Evolutionary conservation across 2,797 vertebrate species (phyloP).

Genomic region (Enteromius unitaeniatus): DNA sequence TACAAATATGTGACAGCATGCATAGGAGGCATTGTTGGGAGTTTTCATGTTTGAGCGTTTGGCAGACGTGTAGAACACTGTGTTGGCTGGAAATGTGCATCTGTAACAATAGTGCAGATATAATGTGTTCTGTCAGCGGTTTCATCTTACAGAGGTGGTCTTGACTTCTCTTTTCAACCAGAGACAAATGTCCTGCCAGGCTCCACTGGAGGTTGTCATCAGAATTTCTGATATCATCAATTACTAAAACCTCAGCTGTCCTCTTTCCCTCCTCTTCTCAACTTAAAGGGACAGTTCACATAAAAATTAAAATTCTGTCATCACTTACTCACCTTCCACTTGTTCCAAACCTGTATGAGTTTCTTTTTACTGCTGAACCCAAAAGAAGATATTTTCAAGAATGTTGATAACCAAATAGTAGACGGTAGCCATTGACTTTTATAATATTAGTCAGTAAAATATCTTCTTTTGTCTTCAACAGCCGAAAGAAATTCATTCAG

Average conservation of each 20-base stretch:
- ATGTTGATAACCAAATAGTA: background rate
- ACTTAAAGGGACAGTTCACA: background rate
- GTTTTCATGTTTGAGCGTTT: background rate
- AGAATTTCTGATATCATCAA: slow-evolving; percentile 56
- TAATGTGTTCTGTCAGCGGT: slow-evolving; percentile 50
- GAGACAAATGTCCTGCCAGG: slow-evolving; percentile 54
- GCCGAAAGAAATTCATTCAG: background rate
- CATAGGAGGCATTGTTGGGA: background rate
- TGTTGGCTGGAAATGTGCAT: slow-evolving; percentile 11
- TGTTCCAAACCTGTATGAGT: background rate
- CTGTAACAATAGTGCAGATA: slow-evolving; percentile 15
- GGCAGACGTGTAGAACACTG: slow-evolving; percentile 2
- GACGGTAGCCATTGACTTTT: background rate
- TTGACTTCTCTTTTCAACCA: slow-evolving; percentile 53
- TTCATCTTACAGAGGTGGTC: slow-evolving; percentile 20
- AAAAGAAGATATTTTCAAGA: background rate
- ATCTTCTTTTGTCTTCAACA: background rate
- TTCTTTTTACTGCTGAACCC: background rate
- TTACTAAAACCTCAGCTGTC: slow-evolving; percentile 47
- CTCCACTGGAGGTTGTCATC: slow-evolving; percentile 56
- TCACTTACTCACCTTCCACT: background rate
- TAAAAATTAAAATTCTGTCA: background rate
- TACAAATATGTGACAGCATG: background rate
- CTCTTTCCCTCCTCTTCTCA: background rate
- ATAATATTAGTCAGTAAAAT: background rate